phyloP scores from a whole-genome alignment of 30 jellyfish, hydroid and myxozoan species.

The Hydractinia symbiolongicarpus region DNA sequence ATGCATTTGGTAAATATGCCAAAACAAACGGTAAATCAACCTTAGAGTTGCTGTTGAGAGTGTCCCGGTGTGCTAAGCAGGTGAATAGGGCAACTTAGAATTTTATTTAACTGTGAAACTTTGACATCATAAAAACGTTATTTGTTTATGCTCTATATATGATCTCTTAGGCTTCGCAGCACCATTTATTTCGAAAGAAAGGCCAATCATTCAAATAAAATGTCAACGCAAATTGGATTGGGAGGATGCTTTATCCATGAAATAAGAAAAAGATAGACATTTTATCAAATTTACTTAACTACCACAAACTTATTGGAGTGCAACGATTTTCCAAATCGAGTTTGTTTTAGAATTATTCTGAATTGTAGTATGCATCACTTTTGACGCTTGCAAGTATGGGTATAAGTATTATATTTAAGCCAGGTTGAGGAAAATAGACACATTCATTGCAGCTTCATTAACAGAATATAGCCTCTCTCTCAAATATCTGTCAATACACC shows the following conservation, averaged over 20 bases:
- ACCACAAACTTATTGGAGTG: neutral
- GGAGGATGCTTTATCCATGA: neutral
- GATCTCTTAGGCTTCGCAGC: neutral
- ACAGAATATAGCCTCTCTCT: no score
- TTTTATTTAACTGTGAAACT: neutral
- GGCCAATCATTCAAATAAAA: no score
- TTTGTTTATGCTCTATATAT: neutral
- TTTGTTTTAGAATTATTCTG: neutral
- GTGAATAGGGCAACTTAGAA: constrained; percentile 25
- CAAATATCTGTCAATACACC: no score
- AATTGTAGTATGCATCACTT: constrained; percentile 22
- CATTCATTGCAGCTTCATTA: no score
- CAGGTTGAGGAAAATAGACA: neutral
- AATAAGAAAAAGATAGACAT: neutral
- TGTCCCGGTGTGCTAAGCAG: constrained; percentile 15
- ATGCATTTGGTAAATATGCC: neutral
- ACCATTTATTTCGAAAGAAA: neutral
- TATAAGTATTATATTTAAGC: constrained; percentile 20
- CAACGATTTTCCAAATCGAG: neutral
- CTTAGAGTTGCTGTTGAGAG: neutral
- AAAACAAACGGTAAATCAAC: neutral
- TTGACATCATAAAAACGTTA: neutral
- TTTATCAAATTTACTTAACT: neutral
- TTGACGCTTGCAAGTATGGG: constrained; percentile 21
- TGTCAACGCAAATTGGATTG: no score